A percentile compares a stretch with the other conserved stretches of the same genome.
Evolutionary conservation across 2,888 invertebrate genomes (phyloP).

Genomic region (Argyra leucocephala): DNA sequence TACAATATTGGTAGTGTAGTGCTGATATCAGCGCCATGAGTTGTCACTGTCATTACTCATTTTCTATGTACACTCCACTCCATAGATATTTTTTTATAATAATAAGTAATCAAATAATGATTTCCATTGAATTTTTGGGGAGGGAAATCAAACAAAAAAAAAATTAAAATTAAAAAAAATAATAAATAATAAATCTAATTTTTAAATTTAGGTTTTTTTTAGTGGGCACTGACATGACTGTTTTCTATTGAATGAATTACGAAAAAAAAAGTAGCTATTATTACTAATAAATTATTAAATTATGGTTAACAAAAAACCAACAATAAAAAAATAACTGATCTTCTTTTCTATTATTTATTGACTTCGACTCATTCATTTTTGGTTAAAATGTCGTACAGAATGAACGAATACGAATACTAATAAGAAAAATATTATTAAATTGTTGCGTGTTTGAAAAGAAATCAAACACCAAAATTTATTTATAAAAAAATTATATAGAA

Average conservation of each 20-base stretch:
- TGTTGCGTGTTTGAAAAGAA: slow-evolving; percentile 2
- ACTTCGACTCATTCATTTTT: too few species aligned
- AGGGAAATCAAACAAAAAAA: neutral
- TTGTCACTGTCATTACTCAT: neutral
- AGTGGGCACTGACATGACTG: neutral
- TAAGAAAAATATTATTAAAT: neutral
- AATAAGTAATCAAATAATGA: neutral
- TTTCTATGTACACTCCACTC: neutral
- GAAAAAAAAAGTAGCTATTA: neutral
- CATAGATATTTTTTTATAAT: neutral
- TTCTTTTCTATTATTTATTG: neutral
- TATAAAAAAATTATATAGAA: neutral
- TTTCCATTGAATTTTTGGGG: neutral
- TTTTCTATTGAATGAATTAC: too few species aligned
- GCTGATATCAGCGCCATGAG: slow-evolving; percentile 1
- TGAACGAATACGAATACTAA: neutral
- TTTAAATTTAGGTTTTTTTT: neutral
- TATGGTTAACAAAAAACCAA: neutral
- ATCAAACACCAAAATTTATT: neutral
- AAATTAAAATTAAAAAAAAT: neutral
- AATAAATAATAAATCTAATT: neutral
- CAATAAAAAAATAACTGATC: neutral
- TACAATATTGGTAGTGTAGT: neutral
- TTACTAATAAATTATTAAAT: slow-evolving; percentile 2
- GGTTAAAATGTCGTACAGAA: neutral